Percentiles rank a stretch among this genome's conserved stretches.
Evolutionary conservation across 2,113 vertebrate genomes (phyloP).

Genomic region (Cichladusa arquata): DNA sequence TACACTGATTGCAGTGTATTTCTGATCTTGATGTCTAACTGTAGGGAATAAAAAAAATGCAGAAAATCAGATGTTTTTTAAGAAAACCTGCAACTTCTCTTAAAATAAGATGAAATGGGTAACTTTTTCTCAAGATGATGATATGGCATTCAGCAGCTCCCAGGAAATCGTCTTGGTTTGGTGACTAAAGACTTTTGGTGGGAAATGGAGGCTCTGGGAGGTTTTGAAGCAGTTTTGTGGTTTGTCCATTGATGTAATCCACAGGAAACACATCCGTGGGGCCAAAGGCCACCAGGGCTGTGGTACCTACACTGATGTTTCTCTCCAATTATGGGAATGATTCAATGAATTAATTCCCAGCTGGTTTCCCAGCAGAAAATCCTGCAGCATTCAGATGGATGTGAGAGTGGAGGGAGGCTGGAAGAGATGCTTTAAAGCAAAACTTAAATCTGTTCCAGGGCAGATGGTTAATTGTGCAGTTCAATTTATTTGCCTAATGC

Average conservation of each 20-base stretch:
- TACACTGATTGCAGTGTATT: conserved; percentile 20
- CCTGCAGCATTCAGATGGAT: neutral
- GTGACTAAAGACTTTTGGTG: neutral
- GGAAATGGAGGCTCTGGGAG: neutral
- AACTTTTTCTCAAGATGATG: fast-evolving
- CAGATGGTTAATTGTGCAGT: conserved; percentile 34
- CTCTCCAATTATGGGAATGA: neutral
- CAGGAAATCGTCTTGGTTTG: neutral
- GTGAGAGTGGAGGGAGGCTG: neutral
- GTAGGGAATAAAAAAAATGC: neutral
- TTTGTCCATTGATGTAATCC: neutral
- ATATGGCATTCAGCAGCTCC: neutral
- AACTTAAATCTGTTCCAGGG: neutral
- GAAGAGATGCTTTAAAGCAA: conserved; percentile 6
- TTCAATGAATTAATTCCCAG: neutral
- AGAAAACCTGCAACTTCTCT: neutral
- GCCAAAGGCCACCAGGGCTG: neutral
- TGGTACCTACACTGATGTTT: neutral
- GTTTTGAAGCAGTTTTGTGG: neutral
- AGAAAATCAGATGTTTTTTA: neutral
- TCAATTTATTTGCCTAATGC: conserved; percentile 49
- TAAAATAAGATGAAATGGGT: neutral
- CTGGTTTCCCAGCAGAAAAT: neutral
- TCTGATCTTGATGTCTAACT: neutral
- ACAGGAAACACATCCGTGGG: neutral